A percentile compares a stretch with the other conserved stretches of the same genome.
Evolutionary conservation across 2,888 invertebrate species (phyloP).

Genomic region (Petrolisthes manimaculis): DNA sequence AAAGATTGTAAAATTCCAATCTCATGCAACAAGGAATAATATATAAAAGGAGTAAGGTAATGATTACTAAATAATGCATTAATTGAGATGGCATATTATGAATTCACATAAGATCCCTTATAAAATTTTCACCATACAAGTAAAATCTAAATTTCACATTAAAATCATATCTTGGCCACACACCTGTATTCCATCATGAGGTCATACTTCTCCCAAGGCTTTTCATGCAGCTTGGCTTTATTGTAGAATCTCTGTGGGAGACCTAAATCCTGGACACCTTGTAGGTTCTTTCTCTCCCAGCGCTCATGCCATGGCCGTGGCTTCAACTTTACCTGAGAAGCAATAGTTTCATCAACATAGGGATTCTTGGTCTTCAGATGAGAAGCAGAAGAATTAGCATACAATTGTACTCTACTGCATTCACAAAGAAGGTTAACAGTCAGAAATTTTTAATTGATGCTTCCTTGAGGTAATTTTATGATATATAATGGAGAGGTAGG

Average conservation of each 20-base stretch:
- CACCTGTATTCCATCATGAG: constrained; percentile 92
- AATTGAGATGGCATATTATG: no score
- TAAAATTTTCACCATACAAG: no score
- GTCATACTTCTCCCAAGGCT: constrained; percentile 91
- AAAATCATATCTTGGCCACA: background rate
- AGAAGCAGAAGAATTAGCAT: background rate
- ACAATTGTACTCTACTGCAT: background rate
- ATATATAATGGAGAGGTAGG: no score
- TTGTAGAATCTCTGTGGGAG: constrained; percentile 69
- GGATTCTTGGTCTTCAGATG: no score
- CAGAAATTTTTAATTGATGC: no score
- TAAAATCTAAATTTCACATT: no score
- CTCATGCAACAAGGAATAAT: no score
- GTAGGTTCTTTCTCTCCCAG: constrained; percentile 85
- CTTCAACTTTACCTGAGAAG: constrained; percentile 72
- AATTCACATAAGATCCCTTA: no score
- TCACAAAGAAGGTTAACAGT: background rate
- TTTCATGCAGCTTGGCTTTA: constrained; percentile 75
- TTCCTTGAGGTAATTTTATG: no score
- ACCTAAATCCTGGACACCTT: constrained; percentile 79
- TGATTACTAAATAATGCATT: no score
- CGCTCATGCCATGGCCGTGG: constrained; percentile 88
- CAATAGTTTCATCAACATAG: background rate
- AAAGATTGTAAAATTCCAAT: no score
- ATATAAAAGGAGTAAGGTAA: no score